Evolutionary conservation across 2,888 invertebrate genomes (phyloP).

Genomic region (Atethmia centrago): DNA sequence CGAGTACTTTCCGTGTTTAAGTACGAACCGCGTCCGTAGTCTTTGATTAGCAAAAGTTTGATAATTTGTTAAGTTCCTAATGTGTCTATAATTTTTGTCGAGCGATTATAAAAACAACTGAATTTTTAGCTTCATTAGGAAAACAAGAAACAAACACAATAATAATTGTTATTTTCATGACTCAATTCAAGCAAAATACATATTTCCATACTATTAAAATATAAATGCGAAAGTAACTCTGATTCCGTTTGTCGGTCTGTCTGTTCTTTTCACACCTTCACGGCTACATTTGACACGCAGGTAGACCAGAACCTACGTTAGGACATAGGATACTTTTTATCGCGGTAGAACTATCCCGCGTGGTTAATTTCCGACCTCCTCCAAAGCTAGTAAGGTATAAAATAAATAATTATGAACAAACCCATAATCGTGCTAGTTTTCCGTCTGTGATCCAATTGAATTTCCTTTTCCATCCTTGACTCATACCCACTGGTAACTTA

Average conservation of each 20-base stretch:
- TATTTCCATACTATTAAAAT: too few relatives aligned
- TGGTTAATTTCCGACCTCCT: too few relatives aligned
- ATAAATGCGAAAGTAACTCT: too few relatives aligned
- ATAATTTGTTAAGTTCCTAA: neutral
- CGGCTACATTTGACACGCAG: too few relatives aligned
- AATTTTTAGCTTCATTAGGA: too few relatives aligned
- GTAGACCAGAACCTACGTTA: too few relatives aligned
- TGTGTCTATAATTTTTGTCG: too few relatives aligned
- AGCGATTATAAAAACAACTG: neutral
- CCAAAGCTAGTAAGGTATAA: neutral
- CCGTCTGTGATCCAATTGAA: conserved; percentile 82
- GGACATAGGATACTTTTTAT: too few relatives aligned
- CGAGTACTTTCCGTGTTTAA: neutral
- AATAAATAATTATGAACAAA: conserved; percentile 69
- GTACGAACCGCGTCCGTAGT: neutral
- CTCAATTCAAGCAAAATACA: neutral
- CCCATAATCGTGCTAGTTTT: conserved; percentile 82
- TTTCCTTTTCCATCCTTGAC: conserved; percentile 81
- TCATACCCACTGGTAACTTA: conserved; percentile 75
- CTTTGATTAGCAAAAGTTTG: neutral
- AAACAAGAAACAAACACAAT: neutral
- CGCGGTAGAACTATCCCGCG: too few relatives aligned
- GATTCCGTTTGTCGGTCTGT: too few relatives aligned
- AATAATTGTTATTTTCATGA: neutral
- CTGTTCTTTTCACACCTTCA: too few relatives aligned